phyloP scores from a whole-genome alignment of 1,140 invertebrate species.

The Conus betulinus region DNA sequence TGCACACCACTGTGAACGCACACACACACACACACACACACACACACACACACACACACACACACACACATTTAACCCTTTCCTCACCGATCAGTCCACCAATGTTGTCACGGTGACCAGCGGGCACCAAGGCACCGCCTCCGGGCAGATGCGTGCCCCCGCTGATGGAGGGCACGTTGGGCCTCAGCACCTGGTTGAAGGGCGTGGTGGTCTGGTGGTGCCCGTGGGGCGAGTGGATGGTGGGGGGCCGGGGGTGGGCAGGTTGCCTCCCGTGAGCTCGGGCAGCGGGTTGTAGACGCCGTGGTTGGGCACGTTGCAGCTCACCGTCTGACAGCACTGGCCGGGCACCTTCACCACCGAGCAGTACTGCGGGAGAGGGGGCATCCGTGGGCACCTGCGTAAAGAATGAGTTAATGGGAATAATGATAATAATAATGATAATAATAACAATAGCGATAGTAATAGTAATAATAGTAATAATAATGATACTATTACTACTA shows the following conservation, averaged over 20 bases:
- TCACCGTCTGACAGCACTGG: slow-evolving; percentile 59
- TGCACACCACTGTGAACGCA: no score
- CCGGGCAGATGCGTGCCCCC: background rate
- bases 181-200: slow-evolving; percentile 10
- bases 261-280: slow-evolving; percentile 55
- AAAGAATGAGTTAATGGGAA: background rate
- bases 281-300: slow-evolving; percentile 62
- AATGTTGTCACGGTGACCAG: background rate
- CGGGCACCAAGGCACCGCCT: background rate
- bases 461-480: slow-evolving; percentile 18
- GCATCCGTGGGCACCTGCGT: slow-evolving; percentile 62
- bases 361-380: slow-evolving; percentile 60
- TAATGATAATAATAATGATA: slow-evolving; percentile 24
- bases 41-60: no score
- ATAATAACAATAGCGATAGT: slow-evolving; percentile 18
- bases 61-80: background rate
- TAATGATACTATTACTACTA: no score
- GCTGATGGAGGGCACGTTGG: background rate
- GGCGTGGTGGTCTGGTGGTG: slow-evolving; percentile 32
- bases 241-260: slow-evolving; percentile 52
- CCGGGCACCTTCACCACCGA: slow-evolving; percentile 54
- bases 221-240: slow-evolving; percentile 25
- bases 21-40: no score
- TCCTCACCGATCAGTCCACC: background rate
- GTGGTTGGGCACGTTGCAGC: slow-evolving; percentile 61